Evolutionary conservation across 2,113 vertebrate species (phyloP).

Genomic region (Oenanthe melanoleuca): DNA sequence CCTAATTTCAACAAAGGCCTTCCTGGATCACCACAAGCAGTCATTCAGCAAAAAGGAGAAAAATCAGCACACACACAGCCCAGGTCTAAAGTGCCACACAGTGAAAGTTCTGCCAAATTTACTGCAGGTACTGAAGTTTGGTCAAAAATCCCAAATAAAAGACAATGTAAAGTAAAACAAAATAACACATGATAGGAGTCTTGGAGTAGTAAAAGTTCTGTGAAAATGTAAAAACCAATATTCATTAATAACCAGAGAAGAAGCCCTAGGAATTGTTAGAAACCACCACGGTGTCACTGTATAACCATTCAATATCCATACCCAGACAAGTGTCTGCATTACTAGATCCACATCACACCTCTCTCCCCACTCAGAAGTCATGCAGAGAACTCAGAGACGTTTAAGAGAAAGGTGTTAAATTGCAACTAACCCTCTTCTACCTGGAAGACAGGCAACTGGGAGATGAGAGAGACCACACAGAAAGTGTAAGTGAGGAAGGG

Average conservation of each 20-base stretch:
- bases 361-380: background rate
- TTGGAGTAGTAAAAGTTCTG: background rate
- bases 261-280: background rate
- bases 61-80: background rate
- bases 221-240: background rate
- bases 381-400: background rate
- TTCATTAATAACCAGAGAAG: background rate
- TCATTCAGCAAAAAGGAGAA: background rate
- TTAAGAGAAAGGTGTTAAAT: background rate
- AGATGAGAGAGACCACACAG: background rate
- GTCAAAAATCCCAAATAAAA: background rate
- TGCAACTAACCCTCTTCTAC: background rate
- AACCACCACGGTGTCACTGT: background rate
- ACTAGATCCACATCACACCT: background rate
- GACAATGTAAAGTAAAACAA: background rate
- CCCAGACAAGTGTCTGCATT: background rate
- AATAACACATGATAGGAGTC: background rate
- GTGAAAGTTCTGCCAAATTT: background rate
- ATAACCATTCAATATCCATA: background rate
- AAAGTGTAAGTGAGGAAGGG: background rate
- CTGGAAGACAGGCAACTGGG: background rate
- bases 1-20: background rate
- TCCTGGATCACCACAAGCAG: background rate
- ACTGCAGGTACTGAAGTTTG: background rate
- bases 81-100: background rate